These are phyloP conservation scores for Tiliqua scincoides DNA, from an alignment of 2,113 vertebrate species.

Conservation along the genomic window DNA sequence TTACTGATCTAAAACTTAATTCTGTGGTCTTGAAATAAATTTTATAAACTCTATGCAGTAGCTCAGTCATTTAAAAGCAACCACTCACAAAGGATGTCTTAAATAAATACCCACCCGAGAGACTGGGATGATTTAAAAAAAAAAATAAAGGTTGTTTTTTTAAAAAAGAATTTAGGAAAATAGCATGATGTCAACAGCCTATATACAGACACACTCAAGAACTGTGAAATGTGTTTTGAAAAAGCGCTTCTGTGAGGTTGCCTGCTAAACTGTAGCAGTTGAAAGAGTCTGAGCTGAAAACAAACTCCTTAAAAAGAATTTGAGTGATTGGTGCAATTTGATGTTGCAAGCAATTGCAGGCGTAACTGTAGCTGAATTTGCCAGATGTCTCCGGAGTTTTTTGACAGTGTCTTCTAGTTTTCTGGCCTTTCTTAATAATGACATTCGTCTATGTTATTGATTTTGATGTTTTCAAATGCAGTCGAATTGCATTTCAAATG, in stretches of 20 bases:
- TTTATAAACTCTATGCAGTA: background rate
- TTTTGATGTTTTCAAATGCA: background rate
- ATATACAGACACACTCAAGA: background rate
- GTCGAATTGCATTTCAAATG: no score
- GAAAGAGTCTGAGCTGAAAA: background rate
- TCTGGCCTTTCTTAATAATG: background rate
- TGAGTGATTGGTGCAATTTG: background rate
- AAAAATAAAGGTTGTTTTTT: no score
- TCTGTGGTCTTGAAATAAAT: background rate
- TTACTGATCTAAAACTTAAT: background rate
- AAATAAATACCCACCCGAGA: no score
- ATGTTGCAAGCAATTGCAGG: background rate
- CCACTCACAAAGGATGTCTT: background rate
- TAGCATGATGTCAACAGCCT: background rate
- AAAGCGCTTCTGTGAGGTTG: background rate
- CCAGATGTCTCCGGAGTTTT: background rate
- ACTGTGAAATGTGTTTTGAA: background rate
- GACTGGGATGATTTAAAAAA: no score
- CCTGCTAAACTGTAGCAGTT: background rate
- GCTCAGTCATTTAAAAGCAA: conserved; percentile 8
- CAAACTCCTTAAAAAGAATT: background rate
- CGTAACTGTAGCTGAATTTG: background rate
- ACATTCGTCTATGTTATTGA: background rate
- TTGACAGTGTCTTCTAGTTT: background rate
- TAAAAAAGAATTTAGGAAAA: background rate